phyloP scores from a whole-genome alignment of 2,797 vertebrate genomes.

The Sphaeramia orbicularis region DNA sequence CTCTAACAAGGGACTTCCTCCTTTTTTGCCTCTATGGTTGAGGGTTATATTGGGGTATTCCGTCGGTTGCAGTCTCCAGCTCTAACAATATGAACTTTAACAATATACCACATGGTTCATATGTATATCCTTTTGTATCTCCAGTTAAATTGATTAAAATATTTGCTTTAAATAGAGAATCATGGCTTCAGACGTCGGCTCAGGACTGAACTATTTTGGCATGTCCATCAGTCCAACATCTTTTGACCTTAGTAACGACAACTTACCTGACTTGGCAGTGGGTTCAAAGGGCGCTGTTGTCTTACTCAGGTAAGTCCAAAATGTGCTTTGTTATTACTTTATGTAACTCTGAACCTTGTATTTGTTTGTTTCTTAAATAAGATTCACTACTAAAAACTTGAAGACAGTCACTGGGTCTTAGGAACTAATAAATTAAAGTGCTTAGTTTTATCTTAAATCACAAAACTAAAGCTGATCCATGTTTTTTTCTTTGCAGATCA shows the following conservation, averaged over 20 bases:
- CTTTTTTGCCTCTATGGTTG: too few relatives aligned
- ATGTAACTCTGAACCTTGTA: not conserved
- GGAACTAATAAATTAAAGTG: not conserved
- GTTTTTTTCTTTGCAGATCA: conserved; percentile 74
- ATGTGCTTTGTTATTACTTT: not conserved
- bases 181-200: conserved; percentile 60
- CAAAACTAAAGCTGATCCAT: not conserved
- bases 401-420: not conserved
- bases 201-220: conserved; percentile 84
- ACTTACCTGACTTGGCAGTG: conserved; percentile 84
- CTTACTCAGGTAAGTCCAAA: conserved; percentile 84
- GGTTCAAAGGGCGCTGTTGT: conserved; percentile 83
- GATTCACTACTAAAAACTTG: too few relatives aligned
- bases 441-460: not conserved
- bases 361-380: not conserved
- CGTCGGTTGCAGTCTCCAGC: too few relatives aligned
- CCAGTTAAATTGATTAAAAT: not conserved
- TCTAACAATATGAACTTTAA: too few relatives aligned
- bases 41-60: too few relatives aligned
- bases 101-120: too few relatives aligned
- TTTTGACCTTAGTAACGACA: conserved; percentile 83
- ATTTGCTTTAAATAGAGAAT: conserved; percentile 73
- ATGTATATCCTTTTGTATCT: not conserved
- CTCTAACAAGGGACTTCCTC: too few relatives aligned
- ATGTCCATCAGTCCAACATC: conserved; percentile 82